phyloP scores from a whole-genome alignment of 2,113 vertebrate species.

The Peromyscus polionotus region DNA sequence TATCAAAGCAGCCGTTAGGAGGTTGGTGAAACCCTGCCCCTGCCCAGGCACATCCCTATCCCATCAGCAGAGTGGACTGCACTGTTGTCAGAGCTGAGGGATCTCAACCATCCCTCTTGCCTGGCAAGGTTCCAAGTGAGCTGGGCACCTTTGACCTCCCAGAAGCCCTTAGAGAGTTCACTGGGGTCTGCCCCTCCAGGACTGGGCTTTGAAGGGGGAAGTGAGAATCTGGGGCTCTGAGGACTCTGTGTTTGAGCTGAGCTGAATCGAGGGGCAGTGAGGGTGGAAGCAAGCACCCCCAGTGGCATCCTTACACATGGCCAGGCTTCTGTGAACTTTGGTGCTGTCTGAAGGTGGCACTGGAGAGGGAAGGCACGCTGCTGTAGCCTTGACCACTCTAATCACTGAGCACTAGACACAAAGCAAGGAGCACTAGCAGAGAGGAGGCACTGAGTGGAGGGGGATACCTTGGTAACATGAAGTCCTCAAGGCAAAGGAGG shows the following conservation, averaged over 20 bases:
- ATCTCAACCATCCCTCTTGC: neutral
- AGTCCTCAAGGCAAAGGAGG: neutral
- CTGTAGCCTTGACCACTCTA: neutral
- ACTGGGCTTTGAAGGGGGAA: neutral
- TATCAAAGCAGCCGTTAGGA: neutral
- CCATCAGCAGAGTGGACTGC: neutral
- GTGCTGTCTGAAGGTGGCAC: accelerated
- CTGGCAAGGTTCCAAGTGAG: constrained; percentile 13
- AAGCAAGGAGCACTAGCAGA: neutral
- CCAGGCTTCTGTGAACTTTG: neutral
- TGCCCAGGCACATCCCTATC: neutral
- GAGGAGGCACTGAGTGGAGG: too few relatives aligned
- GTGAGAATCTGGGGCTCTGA: neutral
- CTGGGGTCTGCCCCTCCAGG: neutral
- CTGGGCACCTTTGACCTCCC: neutral
- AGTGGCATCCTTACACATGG: too few relatives aligned
- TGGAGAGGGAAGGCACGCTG: neutral
- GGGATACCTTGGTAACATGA: neutral
- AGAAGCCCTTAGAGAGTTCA: neutral
- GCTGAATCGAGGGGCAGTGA: neutral
- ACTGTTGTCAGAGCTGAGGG: neutral
- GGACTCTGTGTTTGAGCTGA: neutral
- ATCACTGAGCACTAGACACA: neutral
- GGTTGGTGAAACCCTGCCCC: constrained; percentile 1
- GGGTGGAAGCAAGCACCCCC: neutral